These are phyloP conservation scores for Psilopogon haemacephalus DNA, from an alignment of 2,113 vertebrate species.

Conservation along the genomic window DNA sequence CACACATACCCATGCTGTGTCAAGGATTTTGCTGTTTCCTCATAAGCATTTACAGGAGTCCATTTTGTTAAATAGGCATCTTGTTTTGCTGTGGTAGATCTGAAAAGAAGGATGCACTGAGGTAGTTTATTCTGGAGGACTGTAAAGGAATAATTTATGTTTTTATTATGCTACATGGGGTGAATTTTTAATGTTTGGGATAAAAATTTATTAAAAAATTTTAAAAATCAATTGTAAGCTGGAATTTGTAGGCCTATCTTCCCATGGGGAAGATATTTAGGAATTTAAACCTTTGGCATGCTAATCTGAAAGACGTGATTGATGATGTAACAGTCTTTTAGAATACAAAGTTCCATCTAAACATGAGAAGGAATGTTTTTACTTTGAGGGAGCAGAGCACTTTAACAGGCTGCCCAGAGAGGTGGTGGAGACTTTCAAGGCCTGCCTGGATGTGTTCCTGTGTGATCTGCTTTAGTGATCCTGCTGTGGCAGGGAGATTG, in stretches of 20 bases:
- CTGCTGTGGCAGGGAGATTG: too few species aligned
- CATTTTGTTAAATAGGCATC: neutral
- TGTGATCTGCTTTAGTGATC: too few species aligned
- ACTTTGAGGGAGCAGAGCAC: neutral
- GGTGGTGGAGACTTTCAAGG: too few species aligned
- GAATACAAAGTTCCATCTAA: too few species aligned
- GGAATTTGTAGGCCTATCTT: neutral
- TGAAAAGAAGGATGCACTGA: neutral
- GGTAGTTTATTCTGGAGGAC: neutral
- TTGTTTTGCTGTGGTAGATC: neutral
- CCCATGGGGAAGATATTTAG: neutral
- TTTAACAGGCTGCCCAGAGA: neutral
- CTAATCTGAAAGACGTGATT: neutral
- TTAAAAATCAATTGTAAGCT: neutral
- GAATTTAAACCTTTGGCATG: neutral
- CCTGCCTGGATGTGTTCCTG: too few species aligned
- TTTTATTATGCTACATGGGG: neutral
- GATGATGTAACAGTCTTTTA: neutral
- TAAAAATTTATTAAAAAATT: too few species aligned
- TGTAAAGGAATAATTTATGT: neutral
- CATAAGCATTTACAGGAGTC: neutral
- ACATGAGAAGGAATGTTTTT: too few species aligned
- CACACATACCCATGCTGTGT: neutral
- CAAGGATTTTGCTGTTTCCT: neutral
- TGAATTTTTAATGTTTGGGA: neutral